Evolutionary conservation across 92 coral and sea anemone species (phyloP), one percentile per base, ranked within the genome.

Genomic region (Zoanthus solanderi): DNA sequence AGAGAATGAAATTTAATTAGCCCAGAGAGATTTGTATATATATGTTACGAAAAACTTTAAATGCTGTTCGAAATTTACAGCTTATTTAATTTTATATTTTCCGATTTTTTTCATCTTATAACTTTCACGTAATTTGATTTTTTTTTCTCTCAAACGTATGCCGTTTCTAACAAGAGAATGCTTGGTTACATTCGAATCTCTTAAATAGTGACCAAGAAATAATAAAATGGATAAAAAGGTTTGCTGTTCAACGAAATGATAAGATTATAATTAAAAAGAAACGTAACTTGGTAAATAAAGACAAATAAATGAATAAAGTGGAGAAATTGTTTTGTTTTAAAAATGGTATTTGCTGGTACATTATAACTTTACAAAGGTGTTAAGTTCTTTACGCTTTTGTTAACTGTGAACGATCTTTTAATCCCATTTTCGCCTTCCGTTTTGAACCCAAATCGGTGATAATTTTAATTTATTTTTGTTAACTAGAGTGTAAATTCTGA

Each of bases 81-180:
- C 61, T 77, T 52, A 77, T 77, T 77, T 77, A 77, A 77, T 77
- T 52, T 77, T 77, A 14, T 77, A 68, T 60, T 79, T 79, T 63
- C 10, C 15, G 47, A 81, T 63, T 9, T 28, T 34, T 61, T 65
- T 80, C 73, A 63, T 8, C 42, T 28, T 63, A 37, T 67, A 63
- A 44, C 63, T 23, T 23, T 45, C 44, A n/a, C 8, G 30, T 81
- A 42, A n/a, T 53, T 81, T 81, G 42, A 81, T 45, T n/a, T 65
- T 13, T 66, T 42, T 28, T 63, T 56, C 17, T 17, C 85, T 7
- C 18, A 44, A 81, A 66, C 28, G 45, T 5, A 45, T 23, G 52
- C 18, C 28, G 58, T 34, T 31, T 65, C 17, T n/a, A 12, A 34
- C 65, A 34, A 37, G 29, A 60, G 67, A 14, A 46, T 8, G 1